Evolutionary conservation across 2,888 invertebrate species (phyloP), one percentile per base, ranked within the genome.

Genomic region (Diaperis boleti): DNA sequence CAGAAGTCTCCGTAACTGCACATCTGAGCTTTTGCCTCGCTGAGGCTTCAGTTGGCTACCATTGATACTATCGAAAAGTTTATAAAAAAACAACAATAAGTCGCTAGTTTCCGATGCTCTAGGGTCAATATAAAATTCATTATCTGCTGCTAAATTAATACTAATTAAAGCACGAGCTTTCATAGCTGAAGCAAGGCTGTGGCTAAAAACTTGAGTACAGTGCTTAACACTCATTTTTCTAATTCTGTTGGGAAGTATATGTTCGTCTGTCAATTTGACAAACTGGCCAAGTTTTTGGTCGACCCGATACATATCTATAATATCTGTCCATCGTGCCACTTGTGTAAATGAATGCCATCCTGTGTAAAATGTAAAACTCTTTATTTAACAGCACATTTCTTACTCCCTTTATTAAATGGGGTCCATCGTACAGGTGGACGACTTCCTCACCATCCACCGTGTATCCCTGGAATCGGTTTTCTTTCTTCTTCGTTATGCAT

Each of bases 321-420:
- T 18, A 60, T 68, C 60, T 1, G 33, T 3, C 68, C 68, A 68
- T 20, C 63, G 62, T 26, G 66, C 69, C 1, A 67, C 62, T 44
- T 62, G 47, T 17, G n/a, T 4, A 14, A 31, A 59, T 33, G 1
- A 69, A 41, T 3, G 4, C 22, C 22, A 7, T 22, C 22, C n/a
- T n/a, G n/a, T n/a, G n/a, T n/a, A n/a, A n/a, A n/a, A n/a, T n/a
- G n/a, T n/a, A n/a, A n/a, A n/a, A 22, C 22, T 66, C 13, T 49
- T 57, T 59, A 1, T 14, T 55, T 13, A 71, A 13, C 5, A 70
- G 17, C 26, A 55, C 50, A 37, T 72, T 72, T 29, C 70, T 6
- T 3, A 72, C 37, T 6, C 64, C 45, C 56, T 71, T 71, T n/a
- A 69, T 14, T 17, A 69, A 37, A 47, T 70, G 69, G 10, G 67